Evolutionary conservation across 2,113 vertebrate species (phyloP), one percentile per base, ranked within the genome.

Genomic region (Solenodon paradoxus): DNA sequence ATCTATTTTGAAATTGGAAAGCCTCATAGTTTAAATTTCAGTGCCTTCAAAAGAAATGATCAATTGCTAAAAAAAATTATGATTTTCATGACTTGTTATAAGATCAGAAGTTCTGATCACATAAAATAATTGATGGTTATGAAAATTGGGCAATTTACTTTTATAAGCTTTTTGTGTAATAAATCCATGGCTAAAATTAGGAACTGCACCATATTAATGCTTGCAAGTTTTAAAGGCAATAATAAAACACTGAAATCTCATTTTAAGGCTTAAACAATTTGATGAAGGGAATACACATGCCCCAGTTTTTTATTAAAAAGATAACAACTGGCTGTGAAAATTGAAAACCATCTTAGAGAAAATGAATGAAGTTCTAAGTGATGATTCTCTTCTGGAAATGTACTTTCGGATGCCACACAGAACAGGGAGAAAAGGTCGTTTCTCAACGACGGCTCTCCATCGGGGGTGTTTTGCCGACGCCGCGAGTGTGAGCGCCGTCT

Each of bases 261-360:
- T 93, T 97, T 96, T 94, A 82, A 80, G 71, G 89, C 91, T 83
- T 78, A 74, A 95, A 72, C 77, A 90, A 81, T 82, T 95, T 94
- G 96, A 96, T 88, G 92, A 96, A 93, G 24, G 12, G 55, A 94
- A 63, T 66, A 87, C 59, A 77, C 16, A 9, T 83, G 81, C 20
- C 93, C 57, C 66, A 86, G 78, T 80, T 96, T n/a, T 97, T 92
- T 94, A 95, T 92, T 96, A 96, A 89, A 93, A 93, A 95, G 87
- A 89, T 63, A 93, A 83, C 59, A 95, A 42, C 32, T 64, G 88
- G 88, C 80, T 95, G 75, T 87, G 95, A 96, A 97, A 95, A 92
- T 59, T 84, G 61, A 71, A 97, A 90, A 74, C 79, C 80, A 47
- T 77, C 74, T 57, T 95, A 64, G 7, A 57, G 63, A 91, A 83